Evolutionary conservation across 2,113 vertebrate genomes (phyloP).

Genomic region (Zapus hudsonius): DNA sequence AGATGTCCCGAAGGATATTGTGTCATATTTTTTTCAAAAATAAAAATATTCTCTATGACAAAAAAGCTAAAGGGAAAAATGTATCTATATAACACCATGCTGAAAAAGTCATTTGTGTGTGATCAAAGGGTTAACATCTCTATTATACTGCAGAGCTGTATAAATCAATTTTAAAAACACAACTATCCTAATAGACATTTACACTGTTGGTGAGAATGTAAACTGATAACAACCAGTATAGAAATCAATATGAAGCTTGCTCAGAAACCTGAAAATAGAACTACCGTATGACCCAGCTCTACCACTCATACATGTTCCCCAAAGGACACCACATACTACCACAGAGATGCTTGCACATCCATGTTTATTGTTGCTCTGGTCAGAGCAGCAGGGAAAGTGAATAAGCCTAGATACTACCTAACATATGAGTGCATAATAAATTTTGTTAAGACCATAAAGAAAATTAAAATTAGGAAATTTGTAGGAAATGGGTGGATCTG

Average conservation of each 20-base stretch:
- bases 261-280: too few species aligned
- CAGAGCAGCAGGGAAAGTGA: neutral
- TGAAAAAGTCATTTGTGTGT: neutral
- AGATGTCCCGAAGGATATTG: neutral
- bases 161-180: neutral
- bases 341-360: too few species aligned
- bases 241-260: too few species aligned
- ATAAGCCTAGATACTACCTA: neutral
- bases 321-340: too few species aligned
- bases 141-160: neutral
- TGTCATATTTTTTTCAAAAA: slow-evolving; percentile 35
- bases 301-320: too few species aligned
- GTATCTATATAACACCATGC: neutral
- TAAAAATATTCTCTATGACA: neutral
- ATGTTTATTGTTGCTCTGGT: too few species aligned
- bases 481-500: neutral
- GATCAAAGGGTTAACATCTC: neutral
- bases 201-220: too few species aligned
- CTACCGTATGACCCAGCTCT: too few species aligned
- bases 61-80: neutral
- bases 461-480: neutral
- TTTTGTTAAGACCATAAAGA: neutral
- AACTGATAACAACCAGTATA: too few species aligned
- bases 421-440: neutral
- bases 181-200: neutral